phyloP scores from a whole-genome alignment of 1,140 invertebrate genomes.

The Cherax quadricarinatus region DNA sequence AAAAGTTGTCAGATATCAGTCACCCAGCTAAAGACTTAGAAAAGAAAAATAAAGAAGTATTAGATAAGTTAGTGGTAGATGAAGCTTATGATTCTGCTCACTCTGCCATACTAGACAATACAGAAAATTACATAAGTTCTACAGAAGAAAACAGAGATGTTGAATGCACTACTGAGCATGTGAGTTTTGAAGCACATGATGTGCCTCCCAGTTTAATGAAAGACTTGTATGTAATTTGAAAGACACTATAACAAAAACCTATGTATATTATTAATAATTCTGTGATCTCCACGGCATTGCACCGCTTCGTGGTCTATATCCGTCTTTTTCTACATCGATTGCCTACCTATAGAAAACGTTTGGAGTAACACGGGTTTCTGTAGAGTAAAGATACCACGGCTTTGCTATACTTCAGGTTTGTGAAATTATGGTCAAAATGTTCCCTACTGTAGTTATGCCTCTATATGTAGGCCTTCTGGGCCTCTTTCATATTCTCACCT shows the following conservation, averaged over 20 bases:
- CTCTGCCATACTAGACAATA: not conserved
- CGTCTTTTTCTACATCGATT: not conserved
- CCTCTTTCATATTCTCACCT: too few relatives aligned
- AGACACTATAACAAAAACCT: not conserved
- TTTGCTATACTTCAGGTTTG: not conserved
- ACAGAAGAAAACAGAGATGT: not conserved
- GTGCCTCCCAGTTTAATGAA: not conserved
- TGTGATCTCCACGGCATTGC: not conserved
- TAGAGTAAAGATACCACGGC: not conserved
- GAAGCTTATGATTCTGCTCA: not conserved
- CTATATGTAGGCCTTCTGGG: not conserved
- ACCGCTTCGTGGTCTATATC: not conserved
- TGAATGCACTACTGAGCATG: not conserved
- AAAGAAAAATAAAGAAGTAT: not conserved
- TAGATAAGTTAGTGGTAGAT: not conserved
- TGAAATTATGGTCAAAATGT: not conserved
- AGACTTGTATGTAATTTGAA: constrained; percentile 20
- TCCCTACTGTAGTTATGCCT: not conserved
- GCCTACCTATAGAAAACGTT: constrained; percentile 26
- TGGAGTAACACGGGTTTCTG: constrained; percentile 59
- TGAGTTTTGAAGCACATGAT: not conserved
- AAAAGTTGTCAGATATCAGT: not conserved
- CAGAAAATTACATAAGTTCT: not conserved
- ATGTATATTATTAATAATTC: not conserved
- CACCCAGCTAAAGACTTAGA: too few relatives aligned